These are phyloP conservation scores for Nothobranchius kuhntae DNA, from an alignment of 2,113 vertebrate species.

Conservation along the genomic window DNA sequence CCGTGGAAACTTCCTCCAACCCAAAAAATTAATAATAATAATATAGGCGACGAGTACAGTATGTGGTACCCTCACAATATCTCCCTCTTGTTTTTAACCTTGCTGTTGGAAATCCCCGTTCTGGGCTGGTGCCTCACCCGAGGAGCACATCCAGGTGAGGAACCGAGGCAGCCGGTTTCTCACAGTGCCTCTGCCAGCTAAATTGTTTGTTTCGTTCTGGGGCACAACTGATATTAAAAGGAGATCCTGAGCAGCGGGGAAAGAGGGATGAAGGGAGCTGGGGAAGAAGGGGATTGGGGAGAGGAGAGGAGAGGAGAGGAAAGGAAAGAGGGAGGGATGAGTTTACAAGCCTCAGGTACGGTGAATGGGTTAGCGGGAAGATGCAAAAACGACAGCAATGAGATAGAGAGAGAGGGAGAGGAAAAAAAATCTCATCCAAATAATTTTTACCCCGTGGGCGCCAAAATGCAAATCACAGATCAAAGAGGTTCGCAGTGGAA, in stretches of 20 bases:
- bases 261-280: conserved; percentile 30
- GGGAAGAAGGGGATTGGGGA: conserved; percentile 22
- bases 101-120: neutral
- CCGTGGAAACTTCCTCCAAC: neutral
- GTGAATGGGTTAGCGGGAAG: conserved; percentile 66
- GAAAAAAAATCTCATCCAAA: conserved; percentile 80
- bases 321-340: conserved; percentile 31
- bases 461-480: conserved; percentile 84
- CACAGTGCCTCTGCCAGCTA: conserved; percentile 29
- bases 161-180: conserved; percentile 27
- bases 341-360: conserved; percentile 75
- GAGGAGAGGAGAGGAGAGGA: conserved; percentile 20
- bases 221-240: conserved; percentile 64
- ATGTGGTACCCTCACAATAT: neutral
- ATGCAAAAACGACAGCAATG: conserved; percentile 70
- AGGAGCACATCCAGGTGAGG: conserved; percentile 57
- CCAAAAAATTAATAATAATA: too few relatives aligned
- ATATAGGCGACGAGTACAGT: too few relatives aligned
- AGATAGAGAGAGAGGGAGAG: conserved; percentile 42
- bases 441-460: conserved; percentile 80
- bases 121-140: conserved; percentile 5
- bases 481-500: conserved; percentile 81
- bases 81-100: neutral
- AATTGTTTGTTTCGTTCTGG: conserved; percentile 74
- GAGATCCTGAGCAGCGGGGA: conserved; percentile 48